Evolutionary conservation across 2,113 vertebrate species (phyloP), one percentile per base, ranked within the genome.

Genomic region (human): DNA sequence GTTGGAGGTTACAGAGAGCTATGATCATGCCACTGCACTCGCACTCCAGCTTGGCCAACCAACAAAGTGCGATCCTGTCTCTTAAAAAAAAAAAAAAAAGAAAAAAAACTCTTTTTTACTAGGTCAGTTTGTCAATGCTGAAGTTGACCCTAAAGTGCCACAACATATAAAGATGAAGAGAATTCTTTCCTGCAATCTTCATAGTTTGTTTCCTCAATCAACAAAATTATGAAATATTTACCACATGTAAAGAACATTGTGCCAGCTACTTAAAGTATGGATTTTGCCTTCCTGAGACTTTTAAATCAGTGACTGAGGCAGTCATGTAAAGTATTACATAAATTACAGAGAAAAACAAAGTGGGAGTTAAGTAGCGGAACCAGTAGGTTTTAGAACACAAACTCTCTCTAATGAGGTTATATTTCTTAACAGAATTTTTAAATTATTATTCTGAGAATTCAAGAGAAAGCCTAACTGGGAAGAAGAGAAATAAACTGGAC

Each of bases 161-260:
- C 55, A 81, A 73, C 45, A 91, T 91, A 88, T 84, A 95, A 94
- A 96, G 22, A 91, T 55, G 25, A 72, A 93, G 12, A 83, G 68
- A 96, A 93, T 57, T 43, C 25, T 93, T 76, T 52, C 48, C 78
- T 82, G 2, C 1, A 2, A 82, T 85, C 57, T 90, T 79, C 84
- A 27, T 68, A 25, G 13, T 22, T 95, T n/a, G 40, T 70, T 92
- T 76, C 40, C 66, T 78, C 59, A 78, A 48, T 18, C 66, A 78
- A 48, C 27, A 75, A 94, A 86, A 86, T 66, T 50, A 32, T 85
- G 20, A 50, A 76, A 5, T 68, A 73, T 87, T 96, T 66, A 84
- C 64, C 68, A 18, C 23, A 92, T 14, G 5, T 10, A 86, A 87
- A 78, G 27, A 66, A 45, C 32, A 80, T 23, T 40, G 40, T 38